A percentile compares a stretch with the other conserved stretches of the same genome.
These are phyloP conservation scores for Diadema setosum DNA, from an alignment of 35 echinoderm and acorn worm species.

Conservation along the genomic window DNA sequence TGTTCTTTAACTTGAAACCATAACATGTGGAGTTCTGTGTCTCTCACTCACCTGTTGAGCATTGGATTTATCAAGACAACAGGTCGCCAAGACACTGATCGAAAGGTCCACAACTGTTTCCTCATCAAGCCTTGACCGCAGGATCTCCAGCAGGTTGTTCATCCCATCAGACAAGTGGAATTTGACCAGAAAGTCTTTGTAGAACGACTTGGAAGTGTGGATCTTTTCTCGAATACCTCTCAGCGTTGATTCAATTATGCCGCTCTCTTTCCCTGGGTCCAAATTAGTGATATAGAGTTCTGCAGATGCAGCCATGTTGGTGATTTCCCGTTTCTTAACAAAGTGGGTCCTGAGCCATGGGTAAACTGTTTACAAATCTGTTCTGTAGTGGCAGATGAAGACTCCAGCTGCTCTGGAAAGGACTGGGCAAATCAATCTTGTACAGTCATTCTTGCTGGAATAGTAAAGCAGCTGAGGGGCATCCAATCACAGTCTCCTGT, in stretches of 20 bases:
- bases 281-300: not conserved
- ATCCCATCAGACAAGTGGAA: not conserved
- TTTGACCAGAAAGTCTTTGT: not conserved
- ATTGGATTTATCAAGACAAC: conserved; percentile 1
- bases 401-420: too few species aligned
- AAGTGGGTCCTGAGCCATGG: too few species aligned
- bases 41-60: not conserved
- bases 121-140: not conserved
- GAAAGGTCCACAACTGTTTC: not conserved
- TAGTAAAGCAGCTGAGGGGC: too few species aligned
- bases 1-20: not conserved
- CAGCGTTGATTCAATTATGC: not conserved
- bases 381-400: too few species aligned
- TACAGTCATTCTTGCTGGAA: too few species aligned
- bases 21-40: too few species aligned
- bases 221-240: not conserved
- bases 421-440: too few species aligned
- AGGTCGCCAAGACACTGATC: conserved; percentile 12
- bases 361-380: too few species aligned
- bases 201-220: not conserved
- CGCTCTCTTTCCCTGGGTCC: not conserved
- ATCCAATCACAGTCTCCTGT: too few species aligned
- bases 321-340: too few species aligned
- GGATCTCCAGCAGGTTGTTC: not conserved
- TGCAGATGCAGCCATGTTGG: too few species aligned